Evolutionary conservation across 2,113 vertebrate species (phyloP), one percentile per base, ranked within the genome.

Genomic region (Nerophis lumbriciformis): DNA sequence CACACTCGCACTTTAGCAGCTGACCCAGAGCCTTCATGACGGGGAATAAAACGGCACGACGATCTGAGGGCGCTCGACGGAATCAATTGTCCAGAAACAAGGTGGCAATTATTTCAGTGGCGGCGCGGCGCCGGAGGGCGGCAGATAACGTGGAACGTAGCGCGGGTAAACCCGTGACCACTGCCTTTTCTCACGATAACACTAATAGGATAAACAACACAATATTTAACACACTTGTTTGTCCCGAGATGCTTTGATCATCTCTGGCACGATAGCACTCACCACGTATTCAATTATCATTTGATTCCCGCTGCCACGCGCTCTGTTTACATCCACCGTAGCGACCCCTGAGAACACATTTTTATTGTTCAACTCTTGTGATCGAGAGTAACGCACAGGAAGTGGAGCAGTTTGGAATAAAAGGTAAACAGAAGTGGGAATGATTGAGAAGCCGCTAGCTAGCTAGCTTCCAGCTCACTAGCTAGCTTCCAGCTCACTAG

Each of bases 161-260:
- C 51, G 51, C 12, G 42, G 70, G 69, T 71, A 52, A 69, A 77
- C 69, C 64, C 73, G 71, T 83, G 78, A 68, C 75, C 65, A 51
- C 60, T 73, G 63, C 61, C 45, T 68, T 74, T 68, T 61, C 45
- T 59, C 5, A 11, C 61, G 77, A 80, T 80, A 80, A 72, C 55
- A 64, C 56, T 79, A 82, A 83, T 76, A 48, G 73, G 74, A 84
- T 84, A 82, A 85, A 83, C 73, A 84, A 81, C 61, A 76, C 65
- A 57, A 71, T 19, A 61, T 66, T 50, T 61, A 67, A 63, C 56
- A 45, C 10, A 36, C n/a, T 50, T 58, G 47, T 71, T 72, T 61
- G 13, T 54, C 61, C 62, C 51, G 59, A 19, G 16, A 53, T 52
- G 56, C 44, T 72, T 35, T 62, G 54, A 78, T 64, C 51, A 45